Evolutionary conservation across 2,888 invertebrate genomes (phyloP), one percentile per base, ranked within the genome.

Genomic region (Leptopterna dolabrata): DNA sequence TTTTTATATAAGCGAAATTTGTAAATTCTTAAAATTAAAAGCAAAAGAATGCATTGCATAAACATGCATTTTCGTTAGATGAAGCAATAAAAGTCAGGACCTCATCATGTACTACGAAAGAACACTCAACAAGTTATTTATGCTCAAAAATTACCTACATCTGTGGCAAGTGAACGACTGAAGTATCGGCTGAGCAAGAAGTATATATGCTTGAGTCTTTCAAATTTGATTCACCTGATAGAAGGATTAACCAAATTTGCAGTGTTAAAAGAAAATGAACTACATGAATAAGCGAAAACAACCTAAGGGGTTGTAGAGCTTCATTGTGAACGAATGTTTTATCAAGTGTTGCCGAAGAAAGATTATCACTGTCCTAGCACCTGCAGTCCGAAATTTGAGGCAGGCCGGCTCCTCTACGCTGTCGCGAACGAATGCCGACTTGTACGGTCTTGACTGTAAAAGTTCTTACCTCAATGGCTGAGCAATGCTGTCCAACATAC

Each of bases 401-500:
- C 16, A 73, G 36, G 16, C 73, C 73, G 41, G 30, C 41, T 41
- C 36, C 36, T 73, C 29, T 30, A 14, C 73, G 36, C 41, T 1
- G 41, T 41, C 30, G 41, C 41, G 73, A 73, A 73, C 73, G 36
- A 19, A 73, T 73, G 73, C 73, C 73, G 19, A 30, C 30, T 73
- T 73, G 73, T 73, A 19, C 73, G 36, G 73, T 73, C 73, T 63
- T 73, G 73, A 73, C 0, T 30, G 41, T 3, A 73, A 36, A 73
- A 36, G 9, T 29, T 73, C 73, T 73, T 41, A 73, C 73, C 73
- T 73, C 36, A 41, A 73, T 73, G 73, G 73, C 41, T 73, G 73
- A 19, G 73, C 36, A n/a, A 73, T 73, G 71, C 29, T 11, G 36
- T 73, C 73, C 16, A 73, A 73, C 73, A 73, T 73, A 73, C 73